Evolutionary conservation across 2,797 vertebrate species (phyloP), one percentile per base, ranked within the genome.

Genomic region (Ficedula albicollis): DNA sequence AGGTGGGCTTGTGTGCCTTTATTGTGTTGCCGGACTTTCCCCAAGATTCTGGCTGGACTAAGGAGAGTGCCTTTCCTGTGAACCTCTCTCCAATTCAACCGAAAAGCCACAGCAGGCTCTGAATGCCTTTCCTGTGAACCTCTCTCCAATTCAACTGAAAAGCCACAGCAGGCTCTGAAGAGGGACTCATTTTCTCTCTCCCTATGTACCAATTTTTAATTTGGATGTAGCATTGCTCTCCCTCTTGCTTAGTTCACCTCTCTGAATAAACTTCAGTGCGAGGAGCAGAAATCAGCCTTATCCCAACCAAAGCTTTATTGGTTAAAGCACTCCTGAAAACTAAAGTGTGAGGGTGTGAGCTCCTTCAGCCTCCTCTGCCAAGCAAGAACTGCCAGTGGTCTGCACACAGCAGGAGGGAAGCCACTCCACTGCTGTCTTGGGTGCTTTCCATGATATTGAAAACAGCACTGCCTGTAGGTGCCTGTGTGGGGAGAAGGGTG

Each of bases 361-460:
- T 87, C 55, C 4, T 1, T 55, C 29, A 74, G 16, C 32, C 26
- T 73, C 13, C 34, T 8, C 36, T 70, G 26, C 19, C n/a, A 58
- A 46, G 32, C 0, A 0, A 43, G 23, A 48, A 6, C 34, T 46
- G 60, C 12, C 19, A 48, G 38, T 26, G 29, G 22, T 52, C 54
- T 39, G 21, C 2, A 6, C 29, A 58, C 29, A 66, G 15, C 30
- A 73, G 67, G 27, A 79, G 43, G 11, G 26, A 79, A 80, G 56
- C 8, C 0, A 0, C 48, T 52, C 6, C 2, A 0, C 15, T 27
- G 8, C 1, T 2, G 2, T 68, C 72, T 78, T 10, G 11, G 13
- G 19, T 55, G 49, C 5, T 84, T 78, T 77, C 62, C 9, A 2
- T 41, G 5, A 12, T 25, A 34, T 0, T 46, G 67, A 62, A 15